Percentiles rank a stretch among this genome's conserved stretches.
These are phyloP conservation scores for Colius striatus DNA, from an alignment of 2,113 vertebrate genomes.

Conservation along the genomic window DNA sequence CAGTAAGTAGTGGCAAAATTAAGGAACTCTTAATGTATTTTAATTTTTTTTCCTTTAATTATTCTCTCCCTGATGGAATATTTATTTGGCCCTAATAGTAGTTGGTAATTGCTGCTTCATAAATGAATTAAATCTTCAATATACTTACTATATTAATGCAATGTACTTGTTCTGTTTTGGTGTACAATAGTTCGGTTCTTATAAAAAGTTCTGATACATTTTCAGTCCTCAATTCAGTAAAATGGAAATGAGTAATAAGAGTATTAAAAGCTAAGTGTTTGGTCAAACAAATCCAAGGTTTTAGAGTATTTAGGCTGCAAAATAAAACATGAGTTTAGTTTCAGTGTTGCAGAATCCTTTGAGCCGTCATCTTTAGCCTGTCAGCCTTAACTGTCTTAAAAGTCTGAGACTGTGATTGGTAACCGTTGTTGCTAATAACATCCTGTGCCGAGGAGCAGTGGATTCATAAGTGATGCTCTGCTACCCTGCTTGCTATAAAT, in stretches of 20 bases:
- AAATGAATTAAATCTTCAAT: neutral
- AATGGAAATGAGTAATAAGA: neutral
- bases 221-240: neutral
- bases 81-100: neutral
- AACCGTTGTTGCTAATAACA: neutral
- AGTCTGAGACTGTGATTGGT: neutral
- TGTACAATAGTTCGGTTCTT: neutral
- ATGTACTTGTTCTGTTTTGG: neutral
- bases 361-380: neutral
- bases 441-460: neutral
- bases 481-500: neutral
- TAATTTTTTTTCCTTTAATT: neutral
- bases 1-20: slow-evolving; percentile 81
- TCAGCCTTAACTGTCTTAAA: neutral
- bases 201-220: neutral
- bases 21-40: neutral
- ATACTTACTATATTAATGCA: neutral
- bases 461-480: neutral
- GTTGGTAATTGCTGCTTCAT: neutral
- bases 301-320: neutral
- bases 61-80: neutral
- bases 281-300: neutral
- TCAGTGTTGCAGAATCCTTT: neutral
- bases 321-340: neutral
- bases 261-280: neutral